A percentile compares a stretch with the other conserved stretches of the same genome.
phyloP scores from a whole-genome alignment of 2,797 vertebrate genomes.

The Parambassis ranga region DNA sequence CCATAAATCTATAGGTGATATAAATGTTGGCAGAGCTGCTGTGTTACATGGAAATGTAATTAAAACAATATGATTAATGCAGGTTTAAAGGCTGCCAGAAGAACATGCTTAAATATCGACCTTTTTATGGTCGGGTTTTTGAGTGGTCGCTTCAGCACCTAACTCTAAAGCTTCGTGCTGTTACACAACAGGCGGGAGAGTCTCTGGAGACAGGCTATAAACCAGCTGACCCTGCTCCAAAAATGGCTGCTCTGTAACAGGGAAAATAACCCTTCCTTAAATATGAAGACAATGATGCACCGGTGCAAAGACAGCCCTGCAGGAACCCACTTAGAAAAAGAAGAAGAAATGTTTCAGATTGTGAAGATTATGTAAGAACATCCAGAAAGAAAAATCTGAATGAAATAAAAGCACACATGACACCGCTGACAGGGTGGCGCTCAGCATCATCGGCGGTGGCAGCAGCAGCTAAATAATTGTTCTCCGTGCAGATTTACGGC shows the following conservation, averaged over 20 bases:
- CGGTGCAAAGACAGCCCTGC: slow-evolving; percentile 47
- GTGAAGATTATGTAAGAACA: slow-evolving; percentile 14
- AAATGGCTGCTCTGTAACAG: slow-evolving; percentile 31
- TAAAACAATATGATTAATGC: no score
- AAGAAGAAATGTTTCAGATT: neutral
- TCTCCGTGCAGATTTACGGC: neutral
- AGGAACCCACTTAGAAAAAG: slow-evolving; percentile 6
- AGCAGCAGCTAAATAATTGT: neutral
- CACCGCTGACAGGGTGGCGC: neutral
- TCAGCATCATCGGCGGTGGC: neutral
- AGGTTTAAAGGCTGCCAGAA: no score
- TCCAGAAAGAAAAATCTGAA: neutral
- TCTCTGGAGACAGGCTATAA: neutral
- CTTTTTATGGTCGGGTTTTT: neutral
- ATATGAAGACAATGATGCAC: slow-evolving; percentile 23
- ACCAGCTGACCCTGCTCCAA: slow-evolving; percentile 36
- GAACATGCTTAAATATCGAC: no score
- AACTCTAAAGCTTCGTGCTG: neutral
- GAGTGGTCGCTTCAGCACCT: neutral
- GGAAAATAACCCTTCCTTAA: slow-evolving; percentile 42
- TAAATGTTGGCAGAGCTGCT: no score
- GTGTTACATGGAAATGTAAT: no score
- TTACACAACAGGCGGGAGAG: slow-evolving; percentile 11
- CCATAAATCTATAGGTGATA: no score
- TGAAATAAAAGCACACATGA: neutral